A percentile compares a stretch with the other conserved stretches of the same genome.
Evolutionary conservation across 2,888 invertebrate species (phyloP).

Genomic region (Blastobasis lacticolella): DNA sequence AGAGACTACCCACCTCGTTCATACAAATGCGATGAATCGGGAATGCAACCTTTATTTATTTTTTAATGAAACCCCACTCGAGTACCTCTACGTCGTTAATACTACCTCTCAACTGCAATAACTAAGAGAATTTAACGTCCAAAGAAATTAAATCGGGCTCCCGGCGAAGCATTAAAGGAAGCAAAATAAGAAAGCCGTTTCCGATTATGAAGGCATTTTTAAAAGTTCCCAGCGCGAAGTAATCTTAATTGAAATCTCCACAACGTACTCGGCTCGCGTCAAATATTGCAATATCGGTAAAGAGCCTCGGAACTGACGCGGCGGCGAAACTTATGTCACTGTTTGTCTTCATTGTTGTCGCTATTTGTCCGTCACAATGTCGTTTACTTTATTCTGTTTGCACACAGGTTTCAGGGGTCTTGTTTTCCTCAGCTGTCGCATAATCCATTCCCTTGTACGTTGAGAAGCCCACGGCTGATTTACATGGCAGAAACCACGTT

Average conservation of each 20-base stretch:
- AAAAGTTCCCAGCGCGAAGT: not conserved
- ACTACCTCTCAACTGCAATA: not conserved
- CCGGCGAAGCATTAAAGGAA: not conserved
- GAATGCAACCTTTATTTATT: slow-evolving; percentile 22
- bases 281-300: not conserved
- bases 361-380: slow-evolving; percentile 14
- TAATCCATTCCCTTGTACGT: slow-evolving; percentile 19
- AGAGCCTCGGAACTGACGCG: too few species aligned
- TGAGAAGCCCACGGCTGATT: slow-evolving; percentile 19
- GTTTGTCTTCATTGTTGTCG: slow-evolving; percentile 12
- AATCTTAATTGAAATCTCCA: slow-evolving; percentile 6
- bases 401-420: slow-evolving; percentile 15
- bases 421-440: slow-evolving; percentile 15
- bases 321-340: slow-evolving; percentile 9
- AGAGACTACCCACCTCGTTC: slow-evolving; percentile 22
- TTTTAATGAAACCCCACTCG: too few species aligned
- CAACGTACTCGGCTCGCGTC: not conserved
- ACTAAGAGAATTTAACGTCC: too few species aligned
- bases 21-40: slow-evolving; percentile 3
- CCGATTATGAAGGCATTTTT: not conserved
- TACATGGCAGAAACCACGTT: slow-evolving; percentile 18
- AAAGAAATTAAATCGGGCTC: too few species aligned
- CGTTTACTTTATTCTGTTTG: slow-evolving; percentile 15
- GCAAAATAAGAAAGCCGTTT: not conserved
- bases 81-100: not conserved